Base-by-base conservation (phyloP, 2,888 invertebrate species). In the Erpobdella octoculata region DNA sequence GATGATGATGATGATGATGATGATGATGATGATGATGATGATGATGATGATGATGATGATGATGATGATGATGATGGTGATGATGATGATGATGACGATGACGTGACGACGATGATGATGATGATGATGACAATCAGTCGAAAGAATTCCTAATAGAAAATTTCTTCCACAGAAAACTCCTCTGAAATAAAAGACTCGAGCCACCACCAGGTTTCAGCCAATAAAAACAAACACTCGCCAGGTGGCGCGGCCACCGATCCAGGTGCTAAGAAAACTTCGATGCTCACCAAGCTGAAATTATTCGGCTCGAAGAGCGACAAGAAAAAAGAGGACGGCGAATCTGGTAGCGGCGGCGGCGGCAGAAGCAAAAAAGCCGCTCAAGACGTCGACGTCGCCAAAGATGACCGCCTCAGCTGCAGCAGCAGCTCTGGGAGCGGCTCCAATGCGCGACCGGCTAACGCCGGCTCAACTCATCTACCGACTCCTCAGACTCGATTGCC, bases 261-360 rank as follows among this genome's bases (percentile, higher is more conserved):
- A 25, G 25, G 33, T 9, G 35, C 33, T 9, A 62, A 62, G 35
- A 62, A 62, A 33, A 62, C 62, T 9, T 33, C 33, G 12, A 62
- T 62, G 62, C 9, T 62, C 8, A 62, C 62, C n/a, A 62, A 62
- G 33, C 62, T 62, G 62, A 62, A 62, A 62, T 15, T 62, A 1
- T 62, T 62, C 62, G 62, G 62, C 4, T 62, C 62, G 35, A 62
- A 31, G 33, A 31, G n/a, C 33, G 31, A 62, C 8, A 62, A 62
- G 62, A 62, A 62, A 35, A 31, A 62, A 5, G 62, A 62, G n/a
- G 62, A 35, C 1, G 31, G 35, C 12, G 35, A 28, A 9, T 33
- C 28, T 4, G 62, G 8, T 8, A 12, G 8, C 9, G 35, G 8
- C 35, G 62, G 31, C 5, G 33, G 31, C n/a, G 33, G 31, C 21